A percentile compares a stretch with the other conserved stretches of the same genome.
Conservation (phyloP, 2,113 vertebrate species). For the Willisornis vidua region DNA sequence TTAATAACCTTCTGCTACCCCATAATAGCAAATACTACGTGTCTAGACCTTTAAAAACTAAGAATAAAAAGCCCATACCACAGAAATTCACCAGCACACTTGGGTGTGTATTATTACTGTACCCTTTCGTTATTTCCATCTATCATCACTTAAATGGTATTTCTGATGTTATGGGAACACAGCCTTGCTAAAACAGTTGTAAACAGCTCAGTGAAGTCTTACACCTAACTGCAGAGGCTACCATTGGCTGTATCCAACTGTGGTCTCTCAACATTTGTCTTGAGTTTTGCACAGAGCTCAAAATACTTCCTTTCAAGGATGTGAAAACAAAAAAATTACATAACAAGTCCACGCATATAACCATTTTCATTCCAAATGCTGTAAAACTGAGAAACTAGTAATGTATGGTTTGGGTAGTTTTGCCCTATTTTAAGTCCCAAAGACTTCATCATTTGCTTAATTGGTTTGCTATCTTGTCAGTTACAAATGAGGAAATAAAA, state of each 20-base stretch:
- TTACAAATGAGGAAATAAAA: not conserved
- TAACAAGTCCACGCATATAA: not conserved
- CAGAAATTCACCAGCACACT: not conserved
- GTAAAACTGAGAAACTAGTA: not conserved
- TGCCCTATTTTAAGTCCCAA: not conserved
- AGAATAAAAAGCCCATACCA: not conserved
- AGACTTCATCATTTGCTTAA: not conserved
- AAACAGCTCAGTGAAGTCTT: not conserved
- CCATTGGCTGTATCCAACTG: not conserved
- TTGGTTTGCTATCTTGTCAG: not conserved
- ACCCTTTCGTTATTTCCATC: not conserved
- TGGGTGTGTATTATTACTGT: not conserved
- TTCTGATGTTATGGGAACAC: not conserved
- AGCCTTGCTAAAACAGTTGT: not conserved
- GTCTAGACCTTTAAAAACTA: not conserved
- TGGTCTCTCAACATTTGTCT: not conserved
- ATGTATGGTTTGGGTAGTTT: not conserved
- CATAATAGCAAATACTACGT: not conserved
- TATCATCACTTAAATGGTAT: not conserved
- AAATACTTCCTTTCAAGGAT: not conserved
- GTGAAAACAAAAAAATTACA: not conserved
- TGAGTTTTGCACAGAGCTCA: not conserved
- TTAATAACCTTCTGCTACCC: not conserved
- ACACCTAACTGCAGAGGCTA: not conserved
- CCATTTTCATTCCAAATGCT: not conserved